Conservation (phyloP, 53 echinoderm and acorn worm genomes). For the Apostichopus leukothele region DNA sequence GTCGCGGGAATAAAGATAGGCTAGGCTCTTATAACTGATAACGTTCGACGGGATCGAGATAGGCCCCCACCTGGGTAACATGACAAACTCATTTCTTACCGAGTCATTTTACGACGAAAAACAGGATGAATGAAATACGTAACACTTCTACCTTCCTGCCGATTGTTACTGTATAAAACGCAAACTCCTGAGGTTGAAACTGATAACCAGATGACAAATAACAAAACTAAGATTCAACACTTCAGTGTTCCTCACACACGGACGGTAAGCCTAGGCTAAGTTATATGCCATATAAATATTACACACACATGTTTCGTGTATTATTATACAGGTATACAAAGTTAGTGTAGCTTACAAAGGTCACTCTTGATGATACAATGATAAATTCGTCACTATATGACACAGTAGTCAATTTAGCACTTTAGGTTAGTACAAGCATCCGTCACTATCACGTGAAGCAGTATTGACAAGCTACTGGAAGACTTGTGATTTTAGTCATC, state of each 20-base stretch:
- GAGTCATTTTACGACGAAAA: not conserved
- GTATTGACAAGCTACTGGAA: not conserved
- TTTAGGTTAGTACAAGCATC: not conserved
- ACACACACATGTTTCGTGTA: not conserved
- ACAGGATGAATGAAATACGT: not conserved
- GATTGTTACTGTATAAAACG: too few species aligned
- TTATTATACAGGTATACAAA: not conserved
- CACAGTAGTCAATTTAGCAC: not conserved
- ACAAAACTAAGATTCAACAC: not conserved
- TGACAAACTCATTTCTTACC: not conserved
- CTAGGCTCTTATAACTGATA: too few species aligned
- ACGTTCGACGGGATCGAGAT: too few species aligned
- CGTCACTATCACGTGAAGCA: not conserved
- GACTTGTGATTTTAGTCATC: not conserved
- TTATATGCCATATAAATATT: not conserved
- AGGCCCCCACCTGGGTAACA: too few species aligned
- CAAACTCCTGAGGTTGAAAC: too few species aligned
- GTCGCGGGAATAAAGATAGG: too few species aligned
- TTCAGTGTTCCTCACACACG: too few species aligned
- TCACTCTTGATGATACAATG: not conserved
- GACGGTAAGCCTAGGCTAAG: not conserved
- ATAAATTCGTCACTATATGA: not conserved
- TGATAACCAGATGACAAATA: not conserved
- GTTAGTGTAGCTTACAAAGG: not conserved
- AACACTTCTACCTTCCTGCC: too few species aligned